phyloP scores from a whole-genome alignment of 2,888 invertebrate genomes.

The Aromia moschata region DNA sequence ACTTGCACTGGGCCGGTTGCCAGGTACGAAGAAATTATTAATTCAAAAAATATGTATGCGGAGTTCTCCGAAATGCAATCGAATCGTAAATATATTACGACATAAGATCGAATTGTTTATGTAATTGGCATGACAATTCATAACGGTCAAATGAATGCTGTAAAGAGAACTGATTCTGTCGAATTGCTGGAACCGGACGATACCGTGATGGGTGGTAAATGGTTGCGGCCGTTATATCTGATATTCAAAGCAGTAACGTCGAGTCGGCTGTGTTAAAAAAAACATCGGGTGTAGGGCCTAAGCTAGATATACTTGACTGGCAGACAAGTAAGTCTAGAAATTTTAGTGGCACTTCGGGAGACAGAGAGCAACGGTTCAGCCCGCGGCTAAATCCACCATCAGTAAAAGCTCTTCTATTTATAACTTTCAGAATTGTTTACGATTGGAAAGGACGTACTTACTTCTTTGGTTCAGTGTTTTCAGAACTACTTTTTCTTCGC shows the following conservation, averaged over 20 bases:
- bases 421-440: too few relatives aligned
- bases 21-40: too few relatives aligned
- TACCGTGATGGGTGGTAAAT: neutral
- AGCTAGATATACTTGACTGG: conserved; percentile 8
- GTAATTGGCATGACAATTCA: neutral
- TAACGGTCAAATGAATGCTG: neutral
- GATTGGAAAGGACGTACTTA: too few relatives aligned
- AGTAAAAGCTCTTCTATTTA: neutral
- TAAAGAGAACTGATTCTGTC: neutral
- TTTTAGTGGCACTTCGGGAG: neutral
- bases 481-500: too few relatives aligned
- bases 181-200: neutral
- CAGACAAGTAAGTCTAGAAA: conserved; percentile 5
- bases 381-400: neutral
- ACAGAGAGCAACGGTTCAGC: neutral
- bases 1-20: too few relatives aligned
- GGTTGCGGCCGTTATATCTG: conserved; percentile 1
- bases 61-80: neutral
- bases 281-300: conserved; percentile 12
- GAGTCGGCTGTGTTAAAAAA: conserved; percentile 5
- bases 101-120: neutral
- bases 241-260: conserved; percentile 18
- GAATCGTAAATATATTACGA: neutral
- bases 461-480: too few relatives aligned
- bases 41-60: too few relatives aligned